phyloP scores from a whole-genome alignment of 2,797 vertebrate species.

The Acropternis orthonyx region DNA sequence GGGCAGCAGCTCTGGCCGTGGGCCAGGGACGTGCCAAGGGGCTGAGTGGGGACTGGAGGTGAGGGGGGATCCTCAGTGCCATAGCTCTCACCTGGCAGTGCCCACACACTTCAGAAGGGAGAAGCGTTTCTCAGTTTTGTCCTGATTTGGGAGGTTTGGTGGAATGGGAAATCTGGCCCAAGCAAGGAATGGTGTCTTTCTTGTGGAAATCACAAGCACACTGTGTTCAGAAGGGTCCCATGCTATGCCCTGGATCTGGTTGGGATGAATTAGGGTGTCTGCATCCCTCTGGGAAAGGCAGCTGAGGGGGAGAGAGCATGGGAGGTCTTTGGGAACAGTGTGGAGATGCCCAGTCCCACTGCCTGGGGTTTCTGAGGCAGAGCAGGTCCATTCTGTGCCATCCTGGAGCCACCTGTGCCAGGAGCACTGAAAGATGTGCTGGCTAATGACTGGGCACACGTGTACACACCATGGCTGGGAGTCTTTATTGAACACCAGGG shows the following conservation, averaged over 20 bases:
- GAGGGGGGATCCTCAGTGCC: too few species aligned
- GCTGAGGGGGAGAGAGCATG: neutral
- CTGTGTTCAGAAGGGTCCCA: neutral
- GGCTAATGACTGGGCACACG: neutral
- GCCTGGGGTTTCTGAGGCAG: neutral
- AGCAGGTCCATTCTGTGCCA: neutral
- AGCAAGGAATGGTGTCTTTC: rapidly evolving
- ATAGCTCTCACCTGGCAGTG: neutral
- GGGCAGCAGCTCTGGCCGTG: rapidly evolving
- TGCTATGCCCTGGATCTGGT: neutral
- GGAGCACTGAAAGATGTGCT: neutral
- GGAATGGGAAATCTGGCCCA: neutral
- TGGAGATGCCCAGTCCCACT: neutral
- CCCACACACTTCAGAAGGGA: rapidly evolving
- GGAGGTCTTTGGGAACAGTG: neutral
- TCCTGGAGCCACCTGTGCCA: neutral
- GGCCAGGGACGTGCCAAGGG: neutral
- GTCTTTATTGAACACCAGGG: constrained; percentile 1
- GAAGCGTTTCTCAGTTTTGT: neutral
- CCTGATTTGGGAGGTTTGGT: neutral
- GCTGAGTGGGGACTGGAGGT: rapidly evolving
- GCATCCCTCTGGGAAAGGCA: neutral
- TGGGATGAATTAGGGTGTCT: neutral
- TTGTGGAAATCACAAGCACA: neutral
- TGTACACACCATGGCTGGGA: rapidly evolving